A percentile compares a stretch with the other conserved stretches of the same genome.
phyloP scores from a whole-genome alignment of 2,797 vertebrate genomes.

The Petrocephalus sullivani region DNA sequence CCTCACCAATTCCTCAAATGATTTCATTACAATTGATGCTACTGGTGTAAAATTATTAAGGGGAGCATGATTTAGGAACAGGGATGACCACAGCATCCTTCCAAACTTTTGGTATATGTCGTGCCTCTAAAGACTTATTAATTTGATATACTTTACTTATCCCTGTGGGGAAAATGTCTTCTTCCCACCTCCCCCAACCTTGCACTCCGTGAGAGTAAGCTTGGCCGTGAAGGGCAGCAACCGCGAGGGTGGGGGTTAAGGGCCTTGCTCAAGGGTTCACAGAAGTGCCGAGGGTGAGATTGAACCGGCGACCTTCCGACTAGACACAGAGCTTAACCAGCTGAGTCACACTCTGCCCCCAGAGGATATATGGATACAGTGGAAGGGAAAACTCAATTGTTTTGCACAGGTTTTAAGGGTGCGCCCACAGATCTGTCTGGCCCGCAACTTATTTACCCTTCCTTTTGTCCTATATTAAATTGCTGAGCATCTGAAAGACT shows the following conservation, averaged over 20 bases:
- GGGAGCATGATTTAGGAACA: background rate
- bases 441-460: background rate
- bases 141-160: no score
- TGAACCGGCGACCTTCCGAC: no score
- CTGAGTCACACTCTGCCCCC: no score
- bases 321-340: no score
- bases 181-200: no score
- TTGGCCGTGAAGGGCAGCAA: no score
- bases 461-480: background rate
- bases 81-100: conserved; percentile 24
- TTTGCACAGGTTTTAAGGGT: background rate
- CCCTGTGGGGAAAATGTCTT: no score
- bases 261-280: no score
- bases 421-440: conserved; percentile 7
- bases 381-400: conserved; percentile 8
- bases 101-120: conserved; percentile 25
- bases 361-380: background rate
- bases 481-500: background rate
- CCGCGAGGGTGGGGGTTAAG: no score
- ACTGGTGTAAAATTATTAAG: background rate
- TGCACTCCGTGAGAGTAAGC: no score
- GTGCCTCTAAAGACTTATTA: conserved; percentile 18
- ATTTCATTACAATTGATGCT: conserved; percentile 5
- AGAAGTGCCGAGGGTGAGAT: no score
- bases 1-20: conserved; percentile 15